Conservation (phyloP, 2,113 vertebrate genomes). For the Mohoua ochrocephala region DNA sequence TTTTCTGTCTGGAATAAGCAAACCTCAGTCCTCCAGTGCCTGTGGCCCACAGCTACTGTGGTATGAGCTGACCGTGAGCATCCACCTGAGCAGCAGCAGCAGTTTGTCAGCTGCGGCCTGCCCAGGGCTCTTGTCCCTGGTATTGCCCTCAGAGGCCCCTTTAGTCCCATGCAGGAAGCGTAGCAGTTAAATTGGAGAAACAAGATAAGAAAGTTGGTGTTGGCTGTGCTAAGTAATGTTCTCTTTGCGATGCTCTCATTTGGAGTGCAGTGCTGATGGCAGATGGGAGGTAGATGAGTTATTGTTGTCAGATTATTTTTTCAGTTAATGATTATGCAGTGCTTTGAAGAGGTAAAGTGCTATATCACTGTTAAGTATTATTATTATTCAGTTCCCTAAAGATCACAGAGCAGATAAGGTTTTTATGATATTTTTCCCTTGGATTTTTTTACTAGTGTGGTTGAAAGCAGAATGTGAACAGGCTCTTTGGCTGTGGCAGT, state of each 20-base stretch:
- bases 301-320: not conserved
- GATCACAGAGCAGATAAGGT: not conserved
- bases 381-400: not conserved
- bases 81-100: not conserved
- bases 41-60: not conserved
- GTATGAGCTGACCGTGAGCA: not conserved
- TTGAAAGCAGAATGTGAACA: not conserved
- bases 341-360: not conserved
- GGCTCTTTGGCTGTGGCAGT: not conserved
- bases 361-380: not conserved
- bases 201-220: not conserved
- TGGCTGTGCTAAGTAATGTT: not conserved
- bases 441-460: not conserved
- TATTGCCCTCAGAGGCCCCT: rapidly evolving
- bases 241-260: not conserved
- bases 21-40: not conserved
- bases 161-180: not conserved
- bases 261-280: not conserved
- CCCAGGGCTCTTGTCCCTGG: not conserved
- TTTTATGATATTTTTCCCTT: not conserved
- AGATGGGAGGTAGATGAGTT: not conserved
- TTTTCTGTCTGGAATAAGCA: not conserved
- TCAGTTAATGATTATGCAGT: not conserved
- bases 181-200: not conserved
- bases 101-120: not conserved